A percentile compares a stretch with the other conserved stretches of the same genome.
Evolutionary conservation across 2,888 invertebrate genomes (phyloP).

Genomic region (Deilephila elpenor): DNA sequence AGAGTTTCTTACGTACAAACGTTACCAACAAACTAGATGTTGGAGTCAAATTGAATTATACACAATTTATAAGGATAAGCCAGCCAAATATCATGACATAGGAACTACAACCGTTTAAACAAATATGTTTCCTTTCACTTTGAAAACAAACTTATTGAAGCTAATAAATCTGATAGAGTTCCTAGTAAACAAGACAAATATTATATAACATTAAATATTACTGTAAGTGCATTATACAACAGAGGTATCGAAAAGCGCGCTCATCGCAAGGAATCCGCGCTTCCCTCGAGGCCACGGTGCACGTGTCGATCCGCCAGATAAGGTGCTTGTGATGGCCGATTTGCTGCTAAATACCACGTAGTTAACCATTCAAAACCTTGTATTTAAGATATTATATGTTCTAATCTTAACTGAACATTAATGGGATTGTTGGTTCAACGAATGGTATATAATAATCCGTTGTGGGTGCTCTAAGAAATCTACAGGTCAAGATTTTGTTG

Average conservation of each 20-base stretch:
- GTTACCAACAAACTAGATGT: neutral
- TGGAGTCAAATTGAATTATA: neutral
- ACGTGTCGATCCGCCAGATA: constrained; percentile 64
- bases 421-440: too few species aligned
- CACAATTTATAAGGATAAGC: too few species aligned
- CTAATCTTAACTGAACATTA: too few species aligned
- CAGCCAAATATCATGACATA: too few species aligned
- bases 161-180: too few species aligned
- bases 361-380: constrained; percentile 49
- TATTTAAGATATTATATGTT: neutral
- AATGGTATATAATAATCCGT: too few species aligned
- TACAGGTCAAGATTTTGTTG: too few species aligned
- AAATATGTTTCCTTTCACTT: neutral
- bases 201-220: neutral
- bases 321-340: constrained; percentile 63
- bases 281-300: constrained; percentile 53
- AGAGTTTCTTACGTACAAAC: too few species aligned
- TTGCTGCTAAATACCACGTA: constrained; percentile 51
- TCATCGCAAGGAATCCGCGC: constrained; percentile 3
- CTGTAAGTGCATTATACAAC: neutral
- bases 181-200: neutral
- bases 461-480: too few species aligned
- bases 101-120: too few species aligned
- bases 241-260: constrained; percentile 1
- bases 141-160: neutral